Conservation (phyloP, 2,113 vertebrate genomes). For the Platanista minor region DNA sequence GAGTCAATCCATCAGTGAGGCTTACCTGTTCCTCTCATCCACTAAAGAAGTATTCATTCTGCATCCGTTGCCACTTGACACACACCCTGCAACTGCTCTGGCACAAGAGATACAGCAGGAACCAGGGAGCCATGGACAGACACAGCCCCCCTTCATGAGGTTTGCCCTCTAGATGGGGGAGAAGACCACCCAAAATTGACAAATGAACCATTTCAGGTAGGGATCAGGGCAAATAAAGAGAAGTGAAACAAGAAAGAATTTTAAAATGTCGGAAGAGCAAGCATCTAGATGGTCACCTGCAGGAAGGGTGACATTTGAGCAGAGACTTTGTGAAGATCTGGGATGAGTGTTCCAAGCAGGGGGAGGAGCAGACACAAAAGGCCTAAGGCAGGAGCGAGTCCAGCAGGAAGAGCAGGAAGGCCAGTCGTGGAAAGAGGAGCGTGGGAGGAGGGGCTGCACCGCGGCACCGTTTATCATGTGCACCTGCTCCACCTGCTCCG, state of each 20-base stretch:
- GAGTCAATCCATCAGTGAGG: not conserved
- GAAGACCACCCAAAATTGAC: not conserved
- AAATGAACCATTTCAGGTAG: not conserved
- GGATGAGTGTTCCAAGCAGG: not conserved
- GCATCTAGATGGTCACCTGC: not conserved
- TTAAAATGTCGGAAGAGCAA: not conserved
- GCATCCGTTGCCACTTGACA: not conserved
- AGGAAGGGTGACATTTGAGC: not conserved
- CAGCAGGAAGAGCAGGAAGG: not conserved
- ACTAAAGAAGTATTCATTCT: not conserved
- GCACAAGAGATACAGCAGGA: not conserved
- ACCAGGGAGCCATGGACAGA: not conserved
- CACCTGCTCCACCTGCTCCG: accelerated
- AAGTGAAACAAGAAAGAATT: not conserved
- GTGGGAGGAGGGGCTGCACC: accelerated
- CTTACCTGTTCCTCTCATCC: not conserved
- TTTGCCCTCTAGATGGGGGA: not conserved
- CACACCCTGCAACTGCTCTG: not conserved
- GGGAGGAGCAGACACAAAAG: not conserved
- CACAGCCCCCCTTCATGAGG: not conserved
- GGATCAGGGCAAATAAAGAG: not conserved
- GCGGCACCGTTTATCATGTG: accelerated
- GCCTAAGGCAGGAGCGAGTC: not conserved
- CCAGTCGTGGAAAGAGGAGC: accelerated
- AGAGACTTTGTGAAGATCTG: not conserved